A percentile compares a stretch with the other conserved stretches of the same genome.
Evolutionary conservation across 2,113 vertebrate genomes (phyloP).

Genomic region (Hepsetus odoe): DNA sequence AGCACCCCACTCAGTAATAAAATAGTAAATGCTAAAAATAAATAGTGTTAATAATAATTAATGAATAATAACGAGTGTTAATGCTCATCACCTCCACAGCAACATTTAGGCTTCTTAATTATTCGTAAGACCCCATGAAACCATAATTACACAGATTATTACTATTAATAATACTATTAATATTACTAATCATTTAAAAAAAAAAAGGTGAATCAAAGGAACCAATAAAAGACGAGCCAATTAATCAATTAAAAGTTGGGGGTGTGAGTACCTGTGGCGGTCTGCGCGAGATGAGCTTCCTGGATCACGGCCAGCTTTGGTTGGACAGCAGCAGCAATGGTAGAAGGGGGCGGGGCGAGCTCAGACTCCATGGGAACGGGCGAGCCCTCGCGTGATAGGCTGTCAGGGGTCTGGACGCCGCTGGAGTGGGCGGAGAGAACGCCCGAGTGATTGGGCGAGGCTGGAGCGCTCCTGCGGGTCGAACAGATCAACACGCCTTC

Average conservation of each 20-base stretch:
- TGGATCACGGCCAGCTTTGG: conserved; percentile 95
- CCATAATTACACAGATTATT: too few species aligned
- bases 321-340: conserved; percentile 74
- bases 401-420: conserved; percentile 95
- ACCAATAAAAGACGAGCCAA: too few species aligned
- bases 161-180: too few species aligned
- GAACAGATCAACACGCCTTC: too few species aligned
- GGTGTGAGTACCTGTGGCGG: conserved; percentile 82
- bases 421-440: conserved; percentile 96
- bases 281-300: conserved; percentile 94
- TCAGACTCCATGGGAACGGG: conserved; percentile 91
- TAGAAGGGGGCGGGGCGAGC: conserved; percentile 72
- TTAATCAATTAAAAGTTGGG: background rate
- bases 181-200: too few species aligned
- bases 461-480: conserved; percentile 95
- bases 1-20: too few species aligned
- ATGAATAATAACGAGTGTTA: too few species aligned
- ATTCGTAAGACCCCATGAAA: too few species aligned
- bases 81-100: too few species aligned
- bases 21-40: too few species aligned
- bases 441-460: conserved; percentile 94
- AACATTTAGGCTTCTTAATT: too few species aligned
- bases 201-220: background rate
- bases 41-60: too few species aligned
- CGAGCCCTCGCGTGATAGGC: conserved; percentile 94